phyloP scores from a whole-genome alignment of 2,797 vertebrate species.

The Triplophysa yarkandensis region DNA sequence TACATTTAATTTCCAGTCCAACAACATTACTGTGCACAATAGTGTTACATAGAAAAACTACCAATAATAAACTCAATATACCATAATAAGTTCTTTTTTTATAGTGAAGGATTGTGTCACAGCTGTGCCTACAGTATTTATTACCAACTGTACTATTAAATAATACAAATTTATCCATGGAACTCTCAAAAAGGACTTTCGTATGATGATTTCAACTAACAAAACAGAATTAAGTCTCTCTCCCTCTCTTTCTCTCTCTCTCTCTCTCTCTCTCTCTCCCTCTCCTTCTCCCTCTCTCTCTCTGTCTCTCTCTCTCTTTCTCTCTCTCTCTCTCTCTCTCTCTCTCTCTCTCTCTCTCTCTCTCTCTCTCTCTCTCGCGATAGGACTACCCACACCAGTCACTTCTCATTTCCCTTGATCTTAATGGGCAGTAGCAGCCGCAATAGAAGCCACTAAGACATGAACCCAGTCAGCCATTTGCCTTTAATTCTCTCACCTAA shows the following conservation, averaged over 20 bases:
- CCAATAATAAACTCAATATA: no score
- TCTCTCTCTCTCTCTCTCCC: slow-evolving; percentile 30
- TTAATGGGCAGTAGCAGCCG: slow-evolving; percentile 70
- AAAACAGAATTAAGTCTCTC: background rate
- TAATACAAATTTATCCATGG: no score
- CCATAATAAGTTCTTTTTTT: no score
- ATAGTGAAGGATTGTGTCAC: no score
- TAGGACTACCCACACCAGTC: slow-evolving; percentile 60
- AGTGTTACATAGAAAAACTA: no score
- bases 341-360: slow-evolving; percentile 41
- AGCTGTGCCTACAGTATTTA: no score
- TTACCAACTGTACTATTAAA: no score
- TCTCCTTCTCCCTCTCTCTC: slow-evolving; percentile 31
- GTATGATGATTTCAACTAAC: background rate
- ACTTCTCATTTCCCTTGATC: slow-evolving; percentile 75
- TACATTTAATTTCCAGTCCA: no score
- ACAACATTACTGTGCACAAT: no score
- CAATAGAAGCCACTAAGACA: slow-evolving; percentile 56
- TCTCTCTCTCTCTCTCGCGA: slow-evolving; percentile 1
- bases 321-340: slow-evolving; percentile 8
- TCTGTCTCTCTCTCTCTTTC: slow-evolving; percentile 3
- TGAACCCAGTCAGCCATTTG: slow-evolving; percentile 69
- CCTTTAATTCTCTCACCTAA: slow-evolving; percentile 76
- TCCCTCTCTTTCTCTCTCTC: no score
- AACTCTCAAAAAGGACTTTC: no score